A percentile compares a stretch with the other conserved stretches of the same genome.
These are phyloP conservation scores for Linepithema humile DNA, from an alignment of 1,140 invertebrate species.

Conservation along the genomic window DNA sequence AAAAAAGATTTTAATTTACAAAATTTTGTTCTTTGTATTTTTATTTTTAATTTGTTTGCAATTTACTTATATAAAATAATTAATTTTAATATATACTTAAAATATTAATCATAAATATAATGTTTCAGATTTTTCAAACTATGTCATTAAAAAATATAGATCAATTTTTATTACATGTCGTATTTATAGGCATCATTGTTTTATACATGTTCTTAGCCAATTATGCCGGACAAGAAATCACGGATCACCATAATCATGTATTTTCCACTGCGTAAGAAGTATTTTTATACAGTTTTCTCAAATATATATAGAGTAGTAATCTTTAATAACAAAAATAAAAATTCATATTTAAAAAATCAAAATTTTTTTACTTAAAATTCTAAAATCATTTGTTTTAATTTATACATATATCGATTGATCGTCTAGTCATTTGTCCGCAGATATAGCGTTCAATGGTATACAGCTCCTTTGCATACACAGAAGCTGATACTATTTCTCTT, in stretches of 20 bases:
- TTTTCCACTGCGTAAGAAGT: not conserved
- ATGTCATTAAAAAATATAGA: not conserved
- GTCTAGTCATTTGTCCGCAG: not conserved
- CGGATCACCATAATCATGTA: not conserved
- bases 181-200: not conserved
- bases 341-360: no score
- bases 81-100: not conserved
- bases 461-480: not conserved
- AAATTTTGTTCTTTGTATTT: no score
- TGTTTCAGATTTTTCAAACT: not conserved
- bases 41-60: not conserved
- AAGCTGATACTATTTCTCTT: not conserved
- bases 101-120: not conserved
- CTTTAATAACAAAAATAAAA: no score
- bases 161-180: not conserved
- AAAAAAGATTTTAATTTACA: no score
- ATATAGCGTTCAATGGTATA: slow-evolving; percentile 5
- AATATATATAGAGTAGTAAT: not conserved
- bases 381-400: no score
- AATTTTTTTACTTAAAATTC: not conserved
- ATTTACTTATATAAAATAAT: not conserved
- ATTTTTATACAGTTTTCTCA: not conserved
- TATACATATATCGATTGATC: no score
- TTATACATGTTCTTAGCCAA: not conserved
- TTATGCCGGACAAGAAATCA: not conserved